Evolutionary conservation across 2,888 invertebrate species (phyloP), one percentile per base, ranked within the genome.

Genomic region (Ophioninae sp.): DNA sequence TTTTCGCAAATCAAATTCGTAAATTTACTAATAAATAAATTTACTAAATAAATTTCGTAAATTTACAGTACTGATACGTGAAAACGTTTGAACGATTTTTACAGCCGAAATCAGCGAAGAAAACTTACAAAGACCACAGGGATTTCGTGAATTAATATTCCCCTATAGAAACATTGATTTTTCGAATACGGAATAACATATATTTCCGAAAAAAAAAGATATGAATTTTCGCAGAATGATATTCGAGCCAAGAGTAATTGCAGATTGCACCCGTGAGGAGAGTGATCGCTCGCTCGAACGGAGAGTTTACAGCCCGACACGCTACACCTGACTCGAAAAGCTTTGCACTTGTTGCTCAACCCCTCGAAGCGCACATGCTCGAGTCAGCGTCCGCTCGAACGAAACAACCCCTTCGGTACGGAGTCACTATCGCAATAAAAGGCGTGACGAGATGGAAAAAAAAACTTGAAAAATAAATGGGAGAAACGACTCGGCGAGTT

Each of bases 271-370:
- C 17, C 51, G 17, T 5, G 51, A 51, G 5, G 51, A 13, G 51
- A 30, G 17, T 51, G 3, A 17, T 51, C 17, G 51, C 0, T 17
- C 13, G 51, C 51, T 51, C 17, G 22, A 59, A 59, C 20, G 59
- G 59, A 7, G 7, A 22, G 20, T 59, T 59, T 59, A 22, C 9
- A 13, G 59, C 59, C 20, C n/a, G 30, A 30, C 22, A 69, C 7
- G 23, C 30, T 65, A 85, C 90, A 89, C 90, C 90, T 91, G 90
- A 90, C 89, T 87, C 88, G 87, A 84, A 85, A 77, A 68, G 71
- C 83, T 44, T 44, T 79, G 20, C 89, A 91, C 90, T 89, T 89
- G 90, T 89, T 90, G 88, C 89, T 85, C 85, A 83, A 71, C 64
- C 67, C 71, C 10, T 63, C 80, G 44, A 20, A 44, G 44, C 37